Base-by-base conservation (phyloP, 2,113 vertebrate species). In the Thalassarche chlororhynchos region DNA sequence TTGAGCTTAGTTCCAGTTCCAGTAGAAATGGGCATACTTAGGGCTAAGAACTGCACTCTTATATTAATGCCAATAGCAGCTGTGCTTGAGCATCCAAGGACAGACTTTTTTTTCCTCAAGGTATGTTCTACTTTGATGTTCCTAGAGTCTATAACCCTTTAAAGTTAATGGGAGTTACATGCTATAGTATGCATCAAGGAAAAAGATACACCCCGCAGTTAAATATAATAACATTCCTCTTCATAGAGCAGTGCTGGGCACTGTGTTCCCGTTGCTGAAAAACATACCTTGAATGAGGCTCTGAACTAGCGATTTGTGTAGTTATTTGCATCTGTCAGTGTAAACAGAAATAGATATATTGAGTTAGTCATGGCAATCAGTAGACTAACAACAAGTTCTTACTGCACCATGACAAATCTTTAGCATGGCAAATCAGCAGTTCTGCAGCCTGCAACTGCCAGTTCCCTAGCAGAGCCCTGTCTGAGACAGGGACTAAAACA, bases 111-210 rank as follows among this genome's bases (percentile, higher is more conserved):
- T 78, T 87, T 72, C 72, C 64, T 78, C 28, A 68, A 55, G 42
- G 20, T 92, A 42, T 78, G n/a, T 77, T 89, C 29, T 78, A 29
- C 77, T 96, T 93, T 87, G 55, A 87, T 87, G 60, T 96, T 96
- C 47, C 76, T 74, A 17, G 51, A 89, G 49, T 58, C 38, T 86
- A 23, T 78, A 95, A 57, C 76, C 58, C 88, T 89, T 95, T 91
- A 91, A 93, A 95, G 51, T 93, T 84, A 90, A 74, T 77, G 46
- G 85, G 76, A 88, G 62, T 90, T 83, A 86, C 32, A 58, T 60
- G 55, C 32, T 87, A 34, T 20, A 81, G 42, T 46, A 74, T 70
- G 64, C 55, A 74, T 74, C 58, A 86, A 86, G 83, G 49, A 54
- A 57, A 80, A 83, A 89, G 44, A 86, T 83, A 84, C 34, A 87